Base-by-base conservation (phyloP, 1,140 invertebrate genomes). In the Scaptodrosophila lebanonensis region DNA sequence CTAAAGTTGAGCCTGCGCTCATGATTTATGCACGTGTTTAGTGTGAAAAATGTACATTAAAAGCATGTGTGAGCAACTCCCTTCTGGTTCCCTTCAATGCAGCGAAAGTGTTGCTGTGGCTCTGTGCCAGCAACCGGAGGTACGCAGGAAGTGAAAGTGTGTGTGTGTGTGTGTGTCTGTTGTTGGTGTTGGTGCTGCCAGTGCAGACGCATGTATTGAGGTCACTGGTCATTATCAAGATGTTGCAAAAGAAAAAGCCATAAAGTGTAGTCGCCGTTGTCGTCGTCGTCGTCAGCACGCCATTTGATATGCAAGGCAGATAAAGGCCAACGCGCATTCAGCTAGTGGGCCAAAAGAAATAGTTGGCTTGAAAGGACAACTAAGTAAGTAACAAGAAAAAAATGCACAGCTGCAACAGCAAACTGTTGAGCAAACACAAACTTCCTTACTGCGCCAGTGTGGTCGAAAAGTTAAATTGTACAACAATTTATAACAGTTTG, bases 141-240 rank as follows among this genome's bases (percentile, higher is more conserved):
- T 29, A 35, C 39, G 36, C 63, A 47, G 64, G 51, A 79, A 82
- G 73, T 79, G 75, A 79, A 79, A 79, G 75, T 79, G 65, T 79
- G 49, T 61, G 13, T 40, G 8, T 22, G 7, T 11, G 4, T 8
- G 2, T 22, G 12, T 16, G 47, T 7, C 1, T n/a, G 36, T 16
- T 25, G 45, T 35, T 49, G 35, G 36, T 44, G 33, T 49, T 59
- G 38, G 65, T 52, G 29, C 39, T 17, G 48, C 16, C 53, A 35
- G 65, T 52, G 29, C 39, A 17, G 48, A 12, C 32, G 29, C 8
- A 35, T 36, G 52, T 73, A 82, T 79, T 73, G 68, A 56, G 73
- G 73, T 79, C 73, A 79, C 73, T 79, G 73, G 73, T 79, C 73
- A 79, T 79, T 79, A 79, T 79, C 73, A 79, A 79, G 73, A 79